Base-by-base conservation (phyloP, 1,140 invertebrate genomes). In the Portunus trituberculatus region DNA sequence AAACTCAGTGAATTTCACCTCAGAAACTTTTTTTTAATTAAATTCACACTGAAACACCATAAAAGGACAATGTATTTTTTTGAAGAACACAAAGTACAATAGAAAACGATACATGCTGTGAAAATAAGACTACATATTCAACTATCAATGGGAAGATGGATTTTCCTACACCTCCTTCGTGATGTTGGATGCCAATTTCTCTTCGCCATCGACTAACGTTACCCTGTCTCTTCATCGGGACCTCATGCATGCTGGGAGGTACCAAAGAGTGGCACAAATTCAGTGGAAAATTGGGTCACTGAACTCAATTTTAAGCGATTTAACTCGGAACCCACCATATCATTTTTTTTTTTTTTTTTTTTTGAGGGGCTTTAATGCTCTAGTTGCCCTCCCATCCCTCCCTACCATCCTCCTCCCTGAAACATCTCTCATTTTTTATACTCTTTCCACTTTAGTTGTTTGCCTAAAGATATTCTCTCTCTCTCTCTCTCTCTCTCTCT, bases 281-380 rank as follows among this genome's bases (percentile, higher is more conserved):
- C 67, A 20, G 0, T n/a, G 67, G 67, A 76, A 76, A 76, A 76
- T 76, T 76, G 67, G 67, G 67, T 76, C 67, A 76, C 67, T 76
- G 67, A 76, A 76, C 10, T n/a, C 67, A 76, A 76, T 76, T 76
- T 76, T 76, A 76, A 76, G 67, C 67, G 67, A 76, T 76, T 76
- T 76, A 76, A 76, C 67, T 76, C 67, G 67, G 67, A 76, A 76
- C 20, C 67, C n/a, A 76, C 20, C 20, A 20, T 76, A n/a, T 76
- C 6, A 25, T n/a, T n/a, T 25, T 76, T 89, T 59, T 59, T 59
- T 10, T 76, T 1, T 0, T n/a, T n/a, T 25, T 76, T 89, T 59
- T 59, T 59, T 10, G 8, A 6, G 39, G 39, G 39, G 39, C 6
- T 39, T 39, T 6, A 59, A 12, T 59, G 52, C 52, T 59, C 52